These are phyloP conservation scores for Pseudochirops corinnae DNA, from an alignment of 2,797 vertebrate species.

Conservation along the genomic window DNA sequence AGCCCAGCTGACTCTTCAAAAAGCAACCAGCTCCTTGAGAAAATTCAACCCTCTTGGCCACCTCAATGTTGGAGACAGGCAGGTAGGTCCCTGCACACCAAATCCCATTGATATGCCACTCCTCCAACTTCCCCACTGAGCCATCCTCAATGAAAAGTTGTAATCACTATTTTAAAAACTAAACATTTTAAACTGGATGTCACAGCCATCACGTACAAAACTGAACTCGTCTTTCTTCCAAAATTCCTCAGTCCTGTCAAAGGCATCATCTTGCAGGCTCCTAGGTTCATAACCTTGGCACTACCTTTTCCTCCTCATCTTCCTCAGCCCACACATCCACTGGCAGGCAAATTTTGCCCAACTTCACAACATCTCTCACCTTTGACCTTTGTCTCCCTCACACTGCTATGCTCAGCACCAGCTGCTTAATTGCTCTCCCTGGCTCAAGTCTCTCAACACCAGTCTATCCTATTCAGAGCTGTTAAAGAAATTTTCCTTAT, in stretches of 20 bases:
- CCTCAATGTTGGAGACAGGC: background rate
- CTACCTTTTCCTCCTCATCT: background rate
- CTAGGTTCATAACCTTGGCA: background rate
- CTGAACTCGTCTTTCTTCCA: background rate
- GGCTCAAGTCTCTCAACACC: background rate
- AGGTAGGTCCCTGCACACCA: background rate
- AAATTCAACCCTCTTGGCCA: background rate
- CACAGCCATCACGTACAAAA: background rate
- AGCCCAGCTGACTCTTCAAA: background rate
- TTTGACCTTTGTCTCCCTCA: background rate
- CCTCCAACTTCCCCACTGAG: background rate
- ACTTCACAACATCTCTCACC: background rate
- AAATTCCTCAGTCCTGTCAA: background rate
- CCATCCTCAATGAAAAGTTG: background rate
- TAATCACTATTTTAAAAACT: background rate
- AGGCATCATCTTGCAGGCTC: background rate
- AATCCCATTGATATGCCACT: background rate
- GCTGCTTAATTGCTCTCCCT: background rate
- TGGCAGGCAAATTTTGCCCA: background rate
- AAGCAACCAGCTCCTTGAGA: background rate
- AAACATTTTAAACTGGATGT: background rate
- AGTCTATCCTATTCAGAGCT: background rate
- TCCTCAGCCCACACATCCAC: background rate
- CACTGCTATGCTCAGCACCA: background rate
- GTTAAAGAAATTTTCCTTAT: background rate